Evolutionary conservation across 2,888 invertebrate genomes (phyloP), one percentile per base, ranked within the genome.

Genomic region (Kuschelorhynchus macadamiae): DNA sequence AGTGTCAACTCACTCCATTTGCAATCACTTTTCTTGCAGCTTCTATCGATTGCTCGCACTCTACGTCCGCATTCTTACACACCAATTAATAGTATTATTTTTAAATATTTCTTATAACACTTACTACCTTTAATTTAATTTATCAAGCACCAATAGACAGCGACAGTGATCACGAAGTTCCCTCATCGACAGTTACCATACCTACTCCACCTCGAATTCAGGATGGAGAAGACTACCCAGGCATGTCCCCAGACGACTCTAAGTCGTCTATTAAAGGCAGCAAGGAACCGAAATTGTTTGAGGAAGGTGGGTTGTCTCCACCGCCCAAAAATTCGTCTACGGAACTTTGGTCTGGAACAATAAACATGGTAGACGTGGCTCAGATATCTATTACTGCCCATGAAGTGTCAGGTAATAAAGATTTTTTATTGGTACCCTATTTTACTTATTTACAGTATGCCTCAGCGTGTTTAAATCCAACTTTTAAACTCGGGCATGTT

Each of bases 291-390:
- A 21, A 36, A 18, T 68, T 66, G 18, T 68, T 67, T 4, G 74
- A 73, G 17, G 75, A 76, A 21, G 62, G 73, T 14, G 75, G 76
- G 18, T 71, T 59, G 11, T 77, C 80, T 0, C 79, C 80, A 4
- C 78, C 77, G n/a, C 72, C 76, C 21, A 73, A 72, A 20, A 72
- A 67, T 60, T n/a, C n/a, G n/a, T n/a, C n/a, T n/a, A 76, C 79
- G 1, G 70, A 74, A 18, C 75, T 84, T 25, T 95, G 95, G 95
- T 91, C 90, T 67, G 97, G 97, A 1, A 91, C 90, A 72, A 90
- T 97, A 5, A 92, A 91, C 77, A 96, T 96, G 95, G 91, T 93
- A 4, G 97, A 97, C 79, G 94, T 96, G 0, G 93, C 95, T 0
- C 91, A 94, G 75, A 95, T 96, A 78, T 90, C 92, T 74, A 92